Base-by-base conservation (phyloP, 2,888 invertebrate species). In the Patella ulyssiponensis region DNA sequence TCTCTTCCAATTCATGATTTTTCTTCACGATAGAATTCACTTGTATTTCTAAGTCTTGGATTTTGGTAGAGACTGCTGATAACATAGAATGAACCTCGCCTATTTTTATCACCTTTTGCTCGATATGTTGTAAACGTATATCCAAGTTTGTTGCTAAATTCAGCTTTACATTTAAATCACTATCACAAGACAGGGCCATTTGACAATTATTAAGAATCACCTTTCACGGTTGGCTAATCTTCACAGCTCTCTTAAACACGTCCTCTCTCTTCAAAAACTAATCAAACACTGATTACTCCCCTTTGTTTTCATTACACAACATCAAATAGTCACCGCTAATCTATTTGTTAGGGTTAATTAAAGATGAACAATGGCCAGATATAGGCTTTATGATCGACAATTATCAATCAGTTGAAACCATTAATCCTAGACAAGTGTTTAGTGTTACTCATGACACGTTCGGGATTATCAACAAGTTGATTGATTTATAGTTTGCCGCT, bases 241-340 rank as follows among this genome's bases (percentile, higher is more conserved):
- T 20, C 58, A 58, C n/a, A 58, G 58, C 58, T n/a, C 58, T n/a
- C 17, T n/a, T 15, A 58, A 58, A 58, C 58, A 58, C 58, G 58
- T 15, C 58, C 58, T 12, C n/a, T 58, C 58, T 17, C 58, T 58
- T 58, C 20, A 51, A 70, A 54, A 54, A 12, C 54, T 54, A 54
- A 54, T n/a, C n/a, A n/a, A n/a, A n/a, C n/a, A n/a, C n/a, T n/a
- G n/a, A n/a, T n/a, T n/a, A n/a, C n/a, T n/a, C n/a, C n/a, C n/a
- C n/a, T n/a, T n/a, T n/a, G n/a, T n/a, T n/a, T n/a, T n/a, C n/a
- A n/a, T n/a, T n/a, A n/a, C n/a, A n/a, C n/a, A n/a, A n/a, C n/a
- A n/a, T n/a, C n/a, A n/a, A n/a, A n/a, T n/a, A n/a, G n/a, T n/a
- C n/a, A n/a, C n/a, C n/a, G n/a, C n/a, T n/a, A n/a, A n/a, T n/a